These are phyloP conservation scores for Linnaemya vulpina DNA, from an alignment of 2,888 invertebrate genomes.

Conservation along the genomic window DNA sequence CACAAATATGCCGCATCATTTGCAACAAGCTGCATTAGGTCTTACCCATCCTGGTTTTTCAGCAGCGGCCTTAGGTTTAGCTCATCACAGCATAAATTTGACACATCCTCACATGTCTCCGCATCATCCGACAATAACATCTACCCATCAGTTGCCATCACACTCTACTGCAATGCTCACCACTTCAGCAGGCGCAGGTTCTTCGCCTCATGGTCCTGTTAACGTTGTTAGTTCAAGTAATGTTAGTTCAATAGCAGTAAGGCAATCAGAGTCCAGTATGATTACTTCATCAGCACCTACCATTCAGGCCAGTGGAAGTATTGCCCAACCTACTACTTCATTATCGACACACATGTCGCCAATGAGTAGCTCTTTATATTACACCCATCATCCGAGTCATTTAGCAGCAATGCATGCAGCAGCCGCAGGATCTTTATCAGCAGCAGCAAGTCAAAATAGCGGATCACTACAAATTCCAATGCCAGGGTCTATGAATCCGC, in stretches of 20 bases:
- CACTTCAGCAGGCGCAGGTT: conserved; percentile 73
- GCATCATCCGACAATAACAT: conserved; percentile 78
- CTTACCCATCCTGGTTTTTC: conserved; percentile 81
- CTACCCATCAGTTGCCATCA: conserved; percentile 80
- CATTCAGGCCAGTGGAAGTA: conserved; percentile 74
- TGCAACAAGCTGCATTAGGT: conserved; percentile 79
- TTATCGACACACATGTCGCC: conserved; percentile 80
- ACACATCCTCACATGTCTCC: conserved; percentile 81
- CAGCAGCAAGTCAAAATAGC: conserved; percentile 76
- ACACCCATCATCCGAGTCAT: conserved; percentile 78
- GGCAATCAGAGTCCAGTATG: conserved; percentile 74
- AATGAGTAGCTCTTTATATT: conserved; percentile 80
- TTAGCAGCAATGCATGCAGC: conserved; percentile 79
- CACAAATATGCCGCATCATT: conserved; percentile 79
- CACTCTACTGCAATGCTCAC: conserved; percentile 75
- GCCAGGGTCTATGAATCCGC: conserved; percentile 55
- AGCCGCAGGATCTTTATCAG: conserved; percentile 77
- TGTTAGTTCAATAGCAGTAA: conserved; percentile 67
- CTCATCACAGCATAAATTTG: conserved; percentile 81
- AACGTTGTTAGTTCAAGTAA: conserved; percentile 73
- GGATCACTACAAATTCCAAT: conserved; percentile 72
- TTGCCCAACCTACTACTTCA: conserved; percentile 76
- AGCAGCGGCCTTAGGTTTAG: conserved; percentile 79
- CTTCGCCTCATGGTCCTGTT: conserved; percentile 79
- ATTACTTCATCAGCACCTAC: conserved; percentile 75